Percentiles rank a stretch among this genome's conserved stretches.
These are phyloP conservation scores for Petrocephalus schoutedeni DNA, from an alignment of 2,797 vertebrate species.

Conservation along the genomic window DNA sequence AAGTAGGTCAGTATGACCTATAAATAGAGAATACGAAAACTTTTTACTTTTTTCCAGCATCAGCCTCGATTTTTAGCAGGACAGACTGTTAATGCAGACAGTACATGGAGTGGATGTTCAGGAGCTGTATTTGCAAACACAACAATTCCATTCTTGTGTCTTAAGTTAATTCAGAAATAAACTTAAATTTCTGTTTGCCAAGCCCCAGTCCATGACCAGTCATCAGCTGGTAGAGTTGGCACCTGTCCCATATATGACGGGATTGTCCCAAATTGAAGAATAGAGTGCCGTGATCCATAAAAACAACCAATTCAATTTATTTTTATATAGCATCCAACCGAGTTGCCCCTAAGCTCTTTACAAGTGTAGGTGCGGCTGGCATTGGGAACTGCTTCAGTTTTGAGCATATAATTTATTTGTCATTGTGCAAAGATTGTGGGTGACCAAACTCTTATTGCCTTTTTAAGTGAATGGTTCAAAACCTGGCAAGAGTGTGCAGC, in stretches of 20 bases:
- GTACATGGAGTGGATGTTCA: background rate
- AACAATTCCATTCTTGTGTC: background rate
- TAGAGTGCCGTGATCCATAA: background rate
- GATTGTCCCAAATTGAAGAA: background rate
- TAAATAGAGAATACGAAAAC: conserved; percentile 11
- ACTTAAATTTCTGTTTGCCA: background rate
- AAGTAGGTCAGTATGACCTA: conserved; percentile 7
- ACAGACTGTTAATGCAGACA: background rate
- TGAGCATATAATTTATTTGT: background rate
- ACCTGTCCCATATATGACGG: too few relatives aligned
- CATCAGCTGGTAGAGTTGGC: background rate
- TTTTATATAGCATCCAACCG: background rate
- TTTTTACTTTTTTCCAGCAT: background rate
- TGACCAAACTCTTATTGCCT: background rate
- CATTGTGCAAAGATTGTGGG: background rate
- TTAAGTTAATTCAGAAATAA: background rate
- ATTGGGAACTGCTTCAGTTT: background rate
- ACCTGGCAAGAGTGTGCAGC: conserved; percentile 95
- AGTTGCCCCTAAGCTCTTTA: background rate
- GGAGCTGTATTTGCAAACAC: background rate
- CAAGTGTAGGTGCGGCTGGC: background rate
- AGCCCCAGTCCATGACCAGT: background rate
- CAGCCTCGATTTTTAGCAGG: background rate
- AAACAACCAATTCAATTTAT: background rate
- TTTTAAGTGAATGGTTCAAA: conserved; percentile 87